Percentiles rank a stretch among this genome's conserved stretches.
phyloP scores from a whole-genome alignment of 1,140 invertebrate genomes.

The Coelopa frigida region DNA sequence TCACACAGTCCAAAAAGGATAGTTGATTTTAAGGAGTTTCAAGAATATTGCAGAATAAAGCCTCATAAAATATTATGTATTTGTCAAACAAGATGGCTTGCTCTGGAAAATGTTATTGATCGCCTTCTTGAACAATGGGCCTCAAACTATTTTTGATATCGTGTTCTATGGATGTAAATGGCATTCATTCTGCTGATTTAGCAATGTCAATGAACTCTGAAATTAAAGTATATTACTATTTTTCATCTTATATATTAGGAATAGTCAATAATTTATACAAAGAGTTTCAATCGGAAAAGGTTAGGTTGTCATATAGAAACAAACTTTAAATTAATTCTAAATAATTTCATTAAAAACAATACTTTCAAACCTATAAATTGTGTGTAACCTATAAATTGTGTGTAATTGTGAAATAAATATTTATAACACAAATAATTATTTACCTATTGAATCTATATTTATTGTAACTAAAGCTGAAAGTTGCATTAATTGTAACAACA shows the following conservation, averaged over 20 bases:
- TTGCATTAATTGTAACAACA: not conserved
- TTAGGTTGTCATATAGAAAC: slow-evolving; percentile 5
- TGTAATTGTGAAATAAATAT: not conserved
- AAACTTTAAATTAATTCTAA: slow-evolving; percentile 9
- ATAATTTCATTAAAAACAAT: slow-evolving; percentile 2
- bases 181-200: not conserved
- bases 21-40: slow-evolving; percentile 20
- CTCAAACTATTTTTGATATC: slow-evolving; percentile 8
- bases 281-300: slow-evolving; percentile 10
- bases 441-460: slow-evolving; percentile 6
- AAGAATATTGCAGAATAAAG: slow-evolving; percentile 22
- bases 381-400: not conserved
- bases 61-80: slow-evolving; percentile 25
- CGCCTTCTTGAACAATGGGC: slow-evolving; percentile 11
- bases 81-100: slow-evolving; percentile 22
- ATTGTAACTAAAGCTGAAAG: slow-evolving; percentile 8
- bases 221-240: slow-evolving; percentile 2
- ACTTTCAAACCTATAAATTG: slow-evolving; percentile 4
- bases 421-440: not conserved
- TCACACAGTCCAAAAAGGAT: slow-evolving; percentile 16
- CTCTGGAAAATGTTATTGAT: slow-evolving; percentile 14
- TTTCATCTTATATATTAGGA: slow-evolving; percentile 10
- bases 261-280: slow-evolving; percentile 11
- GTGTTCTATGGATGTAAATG: slow-evolving; percentile 4
- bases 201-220: not conserved